phyloP scores from a whole-genome alignment of 2,888 invertebrate genomes.

The Caprella mutica region DNA sequence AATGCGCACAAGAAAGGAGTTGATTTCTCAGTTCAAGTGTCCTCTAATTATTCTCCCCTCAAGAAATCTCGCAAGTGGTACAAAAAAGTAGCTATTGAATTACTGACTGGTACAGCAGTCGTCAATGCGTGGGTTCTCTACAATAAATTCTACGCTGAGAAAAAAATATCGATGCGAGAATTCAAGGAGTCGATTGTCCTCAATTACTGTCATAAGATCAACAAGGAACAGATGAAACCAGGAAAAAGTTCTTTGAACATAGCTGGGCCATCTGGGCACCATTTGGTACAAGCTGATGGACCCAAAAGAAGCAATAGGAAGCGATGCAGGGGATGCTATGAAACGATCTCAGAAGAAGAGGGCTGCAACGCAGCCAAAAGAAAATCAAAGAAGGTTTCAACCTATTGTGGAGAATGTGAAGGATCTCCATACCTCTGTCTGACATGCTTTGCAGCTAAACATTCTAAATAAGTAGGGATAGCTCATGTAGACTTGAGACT shows the following conservation, averaged over 20 bases:
- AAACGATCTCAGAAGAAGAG: no score
- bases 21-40: slow-evolving; percentile 16
- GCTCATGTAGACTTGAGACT: no score
- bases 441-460: no score
- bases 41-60: slow-evolving; percentile 8
- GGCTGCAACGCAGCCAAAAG: no score
- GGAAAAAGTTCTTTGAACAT: not conserved
- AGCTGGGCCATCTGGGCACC: not conserved
- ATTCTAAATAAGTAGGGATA: no score
- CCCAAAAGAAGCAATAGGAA: no score
- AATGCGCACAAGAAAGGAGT: slow-evolving; percentile 14
- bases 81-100: slow-evolving; percentile 8
- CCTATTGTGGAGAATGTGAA: no score
- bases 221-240: slow-evolving; percentile 1
- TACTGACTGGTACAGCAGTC: slow-evolving; percentile 9
- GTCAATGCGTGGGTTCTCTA: slow-evolving; percentile 10
- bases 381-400: no score
- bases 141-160: slow-evolving; percentile 11
- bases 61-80: slow-evolving; percentile 13
- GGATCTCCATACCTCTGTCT: no score
- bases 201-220: not conserved
- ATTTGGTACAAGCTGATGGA: not conserved
- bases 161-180: slow-evolving; percentile 1
- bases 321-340: no score
- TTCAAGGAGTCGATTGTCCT: slow-evolving; percentile 10